phyloP scores from a whole-genome alignment of 1,140 invertebrate species.

The Arion vulgaris region DNA sequence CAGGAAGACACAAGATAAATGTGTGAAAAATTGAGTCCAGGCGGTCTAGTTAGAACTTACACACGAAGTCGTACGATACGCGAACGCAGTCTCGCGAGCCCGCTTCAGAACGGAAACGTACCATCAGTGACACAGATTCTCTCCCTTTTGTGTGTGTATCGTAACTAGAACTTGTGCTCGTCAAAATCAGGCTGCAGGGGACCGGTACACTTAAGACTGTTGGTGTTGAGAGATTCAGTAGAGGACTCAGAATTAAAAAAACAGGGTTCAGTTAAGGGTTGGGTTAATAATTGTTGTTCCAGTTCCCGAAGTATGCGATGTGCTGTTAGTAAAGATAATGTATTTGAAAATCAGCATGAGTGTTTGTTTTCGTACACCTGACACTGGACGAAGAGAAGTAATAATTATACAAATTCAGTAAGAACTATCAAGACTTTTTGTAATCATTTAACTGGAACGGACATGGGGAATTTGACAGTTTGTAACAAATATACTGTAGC shows the following conservation, averaged over 20 bases:
- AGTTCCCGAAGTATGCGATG: too few relatives aligned
- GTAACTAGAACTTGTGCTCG: background rate
- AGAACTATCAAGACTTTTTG: too few relatives aligned
- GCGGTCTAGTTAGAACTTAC: background rate
- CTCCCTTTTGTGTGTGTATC: conserved; percentile 7
- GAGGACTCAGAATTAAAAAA: background rate
- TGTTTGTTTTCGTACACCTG: too few relatives aligned
- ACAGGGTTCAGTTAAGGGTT: too few relatives aligned
- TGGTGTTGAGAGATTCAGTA: background rate
- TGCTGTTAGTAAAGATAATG: too few relatives aligned
- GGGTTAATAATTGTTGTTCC: too few relatives aligned
- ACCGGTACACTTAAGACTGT: background rate
- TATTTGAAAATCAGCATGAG: too few relatives aligned
- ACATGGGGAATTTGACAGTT: too few relatives aligned
- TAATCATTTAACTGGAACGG: too few relatives aligned
- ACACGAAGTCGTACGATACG: conserved; percentile 4
- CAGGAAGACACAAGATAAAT: background rate
- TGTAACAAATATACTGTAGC: too few relatives aligned
- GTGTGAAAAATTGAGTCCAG: background rate
- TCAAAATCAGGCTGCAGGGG: background rate
- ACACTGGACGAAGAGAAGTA: too few relatives aligned
- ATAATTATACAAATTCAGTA: too few relatives aligned
- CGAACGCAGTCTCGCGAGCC: background rate
- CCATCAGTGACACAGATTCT: conserved; percentile 5
- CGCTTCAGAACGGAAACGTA: background rate